Evolutionary conservation across 2,888 invertebrate genomes (phyloP), one percentile per base, ranked within the genome.

Genomic region (Lycia hirtaria): DNA sequence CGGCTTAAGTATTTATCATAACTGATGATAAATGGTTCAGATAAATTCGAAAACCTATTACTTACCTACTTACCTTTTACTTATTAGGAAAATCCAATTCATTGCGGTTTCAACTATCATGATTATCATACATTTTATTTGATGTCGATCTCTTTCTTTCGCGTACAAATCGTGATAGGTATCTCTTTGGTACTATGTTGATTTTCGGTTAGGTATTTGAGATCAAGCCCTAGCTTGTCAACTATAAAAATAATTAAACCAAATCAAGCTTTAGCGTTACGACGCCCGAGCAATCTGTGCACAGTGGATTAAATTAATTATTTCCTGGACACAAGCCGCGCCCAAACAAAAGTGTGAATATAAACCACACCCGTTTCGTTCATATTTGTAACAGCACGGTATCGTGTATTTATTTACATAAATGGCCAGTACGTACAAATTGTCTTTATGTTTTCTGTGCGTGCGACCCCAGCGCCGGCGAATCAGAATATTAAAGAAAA

Each of bases 401-500:
- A 87, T 86, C 83, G 85, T 90, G 73, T 84, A 85, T 85, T 84
- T 88, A 91, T 92, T 91, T 89, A 92, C 91, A 91, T 90, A 90
- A 92, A 91, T 88, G 88, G 85, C 83, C 79, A 80, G 81, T 81
- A 85, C 80, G 81, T 81, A 88, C 87, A 87, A 87, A 88, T 90
- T 89, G 88, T 90, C 88, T 91, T 88, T 87, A 90, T 86, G 88
- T 87, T 88, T 83, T 86, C 80, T 83, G 90, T 92, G 92, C 90
- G 92, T 91, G 92, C 88, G 87, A 83, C 85, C 89, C 87, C 81
- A 76, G 80, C 79, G 78, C 80, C 75, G 79, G 81, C 88, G 83
- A 90, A 89, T 90, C 88, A 86, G 84, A 90, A 91, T 89, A 90
- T 91, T 91, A 88, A 89, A 84, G 81, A 87, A 89, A 91, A 88